Evolutionary conservation across 2,888 invertebrate species (phyloP).

Genomic region (Eulithis testata): DNA sequence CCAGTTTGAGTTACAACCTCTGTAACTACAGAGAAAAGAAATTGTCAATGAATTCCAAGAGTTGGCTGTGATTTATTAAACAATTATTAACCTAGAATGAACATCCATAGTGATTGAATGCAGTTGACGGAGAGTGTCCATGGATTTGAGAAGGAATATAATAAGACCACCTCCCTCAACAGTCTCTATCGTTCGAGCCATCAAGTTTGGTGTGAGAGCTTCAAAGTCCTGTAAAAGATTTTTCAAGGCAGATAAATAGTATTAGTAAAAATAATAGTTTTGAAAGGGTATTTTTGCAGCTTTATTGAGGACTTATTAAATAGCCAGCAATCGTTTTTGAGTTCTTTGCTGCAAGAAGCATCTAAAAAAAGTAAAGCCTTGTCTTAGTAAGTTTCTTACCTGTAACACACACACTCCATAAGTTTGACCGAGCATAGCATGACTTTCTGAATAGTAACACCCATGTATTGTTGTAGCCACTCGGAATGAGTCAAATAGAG

Average conservation of each 20-base stretch:
- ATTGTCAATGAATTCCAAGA: no score
- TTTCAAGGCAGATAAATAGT: background rate
- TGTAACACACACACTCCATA: constrained; percentile 98
- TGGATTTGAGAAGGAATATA: constrained; percentile 92
- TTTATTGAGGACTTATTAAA: no score
- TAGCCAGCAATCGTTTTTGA: no score
- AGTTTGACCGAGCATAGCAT: constrained; percentile 98
- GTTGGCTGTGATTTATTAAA: background rate
- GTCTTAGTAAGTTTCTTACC: constrained; percentile 70
- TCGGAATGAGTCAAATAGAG: constrained; percentile 98
- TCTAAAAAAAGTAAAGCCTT: no score
- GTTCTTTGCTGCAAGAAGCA: no score
- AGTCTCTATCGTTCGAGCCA: constrained; percentile 98
- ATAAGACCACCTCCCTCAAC: constrained; percentile 98
- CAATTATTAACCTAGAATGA: constrained; percentile 88
- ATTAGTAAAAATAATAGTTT: background rate
- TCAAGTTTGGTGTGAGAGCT: constrained; percentile 97
- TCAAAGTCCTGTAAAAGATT: constrained; percentile 92
- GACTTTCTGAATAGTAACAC: constrained; percentile 98
- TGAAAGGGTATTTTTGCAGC: no score
- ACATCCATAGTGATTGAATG: constrained; percentile 99
- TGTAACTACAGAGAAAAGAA: no score
- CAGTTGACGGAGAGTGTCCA: constrained; percentile 95
- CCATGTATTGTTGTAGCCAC: constrained; percentile 98
- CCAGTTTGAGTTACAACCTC: no score